phyloP scores from a whole-genome alignment of 2,888 invertebrate species.

The Epinotia demarniana region DNA sequence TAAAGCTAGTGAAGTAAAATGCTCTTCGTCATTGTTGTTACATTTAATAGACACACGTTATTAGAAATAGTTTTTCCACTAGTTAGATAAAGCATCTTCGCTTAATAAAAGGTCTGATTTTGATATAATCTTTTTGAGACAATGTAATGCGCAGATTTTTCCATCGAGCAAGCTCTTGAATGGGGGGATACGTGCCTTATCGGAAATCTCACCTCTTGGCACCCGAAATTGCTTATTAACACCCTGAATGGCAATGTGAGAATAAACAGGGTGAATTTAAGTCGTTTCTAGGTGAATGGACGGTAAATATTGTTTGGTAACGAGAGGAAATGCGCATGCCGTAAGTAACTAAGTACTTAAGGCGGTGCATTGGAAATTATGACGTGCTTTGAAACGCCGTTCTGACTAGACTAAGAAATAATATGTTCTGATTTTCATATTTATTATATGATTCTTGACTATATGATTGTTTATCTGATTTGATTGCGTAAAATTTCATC shows the following conservation, averaged over 20 bases:
- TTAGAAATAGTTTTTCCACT: conserved; percentile 6
- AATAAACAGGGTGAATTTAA: conserved; percentile 41
- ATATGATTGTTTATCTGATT: too few relatives aligned
- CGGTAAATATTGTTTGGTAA: background rate
- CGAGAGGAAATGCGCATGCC: background rate
- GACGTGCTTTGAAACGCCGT: too few relatives aligned
- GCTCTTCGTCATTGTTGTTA: too few relatives aligned
- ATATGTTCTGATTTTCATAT: too few relatives aligned
- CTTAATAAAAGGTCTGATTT: conserved; percentile 18
- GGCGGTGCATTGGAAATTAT: too few relatives aligned
- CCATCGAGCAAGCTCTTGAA: conserved; percentile 42
- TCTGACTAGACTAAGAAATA: too few relatives aligned
- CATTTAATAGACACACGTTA: background rate
- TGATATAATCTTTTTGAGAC: conserved; percentile 32
- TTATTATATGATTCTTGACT: too few relatives aligned
- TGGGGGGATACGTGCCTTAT: conserved; percentile 57
- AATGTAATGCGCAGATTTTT: conserved; percentile 41
- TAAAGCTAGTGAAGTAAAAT: too few relatives aligned
- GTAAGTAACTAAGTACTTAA: background rate
- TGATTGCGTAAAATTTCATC: too few relatives aligned
- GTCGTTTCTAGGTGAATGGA: background rate
- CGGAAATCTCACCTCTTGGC: conserved; percentile 50
- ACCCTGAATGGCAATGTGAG: conserved; percentile 46
- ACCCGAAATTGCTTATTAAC: conserved; percentile 59
- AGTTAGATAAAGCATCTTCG: conserved; percentile 12